Base-by-base conservation (phyloP, 2,113 vertebrate species). In the Myanophis thanlyinensis region DNA sequence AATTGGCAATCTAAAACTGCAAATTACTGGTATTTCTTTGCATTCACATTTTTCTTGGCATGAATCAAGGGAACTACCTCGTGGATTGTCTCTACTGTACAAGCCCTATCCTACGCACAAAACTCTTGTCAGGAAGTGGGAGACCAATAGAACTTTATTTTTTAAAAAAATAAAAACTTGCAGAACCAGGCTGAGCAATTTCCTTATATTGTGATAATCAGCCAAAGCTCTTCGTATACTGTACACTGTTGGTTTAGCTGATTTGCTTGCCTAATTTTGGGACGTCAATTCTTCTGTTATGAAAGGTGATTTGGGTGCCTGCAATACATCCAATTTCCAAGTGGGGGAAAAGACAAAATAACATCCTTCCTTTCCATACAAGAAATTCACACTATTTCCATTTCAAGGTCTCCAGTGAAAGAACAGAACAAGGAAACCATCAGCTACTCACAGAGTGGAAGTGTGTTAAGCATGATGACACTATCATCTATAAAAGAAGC, bases 281-380 rank as follows among this genome's bases (percentile, higher is more conserved):
- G 89, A 93, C 94, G 95, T 96, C 88, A 44, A 80, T 91, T 92
- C 9, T 86, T 93, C 93, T 94, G 89, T 95, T 95, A 96, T 94
- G 95, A 94, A 87, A 90, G 97, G 97, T 95, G 97, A 96, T 97
- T 98, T 80, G 97, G 96, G 23, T 89, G 92, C 73, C 92, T 93
- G 93, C 93, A 94, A 87, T 95, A 91, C 93, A 94, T 96, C 95
- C 93, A 91, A 3, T 93, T 95, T 95, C 95, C 90, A 96, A 92
- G 84, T 59, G 56, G 93, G 5, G 13, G 5, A 95, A 89, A 89
- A 93, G 95, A 94, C 95, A 96, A 97, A 51, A 95, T 90, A 97
- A 94, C 44, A 96, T 96, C 95, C 97, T 95, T 89, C 48, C 85
- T 48, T 93, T 95, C 92, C 94, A 95, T 95, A 92, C 88, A 94